These are phyloP conservation scores for Morpho helenor DNA, from an alignment of 2,888 invertebrate genomes.

Conservation along the genomic window DNA sequence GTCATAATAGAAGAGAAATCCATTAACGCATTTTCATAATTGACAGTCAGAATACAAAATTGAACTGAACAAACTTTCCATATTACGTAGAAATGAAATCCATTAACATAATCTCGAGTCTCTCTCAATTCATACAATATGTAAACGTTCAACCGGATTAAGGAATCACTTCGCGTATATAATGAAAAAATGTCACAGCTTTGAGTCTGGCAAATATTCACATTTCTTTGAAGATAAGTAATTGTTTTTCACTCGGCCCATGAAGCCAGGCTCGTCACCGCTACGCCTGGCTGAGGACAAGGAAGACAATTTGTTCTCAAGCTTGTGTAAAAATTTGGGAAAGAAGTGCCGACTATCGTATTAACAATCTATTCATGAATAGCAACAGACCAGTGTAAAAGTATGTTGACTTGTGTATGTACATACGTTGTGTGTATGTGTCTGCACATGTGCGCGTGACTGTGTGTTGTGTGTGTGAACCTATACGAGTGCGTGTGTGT, in stretches of 20 bases:
- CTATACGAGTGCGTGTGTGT: no score
- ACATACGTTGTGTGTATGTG: no score
- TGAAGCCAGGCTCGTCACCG: constrained; percentile 2
- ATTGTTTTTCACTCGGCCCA: constrained; percentile 6
- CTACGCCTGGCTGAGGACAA: constrained; percentile 24
- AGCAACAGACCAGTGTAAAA: neutral
- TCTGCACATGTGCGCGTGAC: no score
- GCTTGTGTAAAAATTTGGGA: neutral
- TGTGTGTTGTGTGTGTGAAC: no score
- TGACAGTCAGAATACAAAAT: no score
- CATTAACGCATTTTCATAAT: no score
- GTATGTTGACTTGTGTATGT: no score
- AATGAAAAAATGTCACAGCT: constrained; percentile 7
- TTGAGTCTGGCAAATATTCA: constrained; percentile 17
- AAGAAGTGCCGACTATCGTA: no score
- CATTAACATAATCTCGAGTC: constrained; percentile 14
- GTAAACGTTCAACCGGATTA: constrained; percentile 9
- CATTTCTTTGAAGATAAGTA: constrained; percentile 4
- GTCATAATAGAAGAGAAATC: no score
- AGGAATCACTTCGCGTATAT: constrained; percentile 17
- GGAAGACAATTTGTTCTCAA: constrained; percentile 26
- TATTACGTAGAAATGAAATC: constrained; percentile 4
- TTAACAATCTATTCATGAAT: neutral
- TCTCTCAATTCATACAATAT: constrained; percentile 16
- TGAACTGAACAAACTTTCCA: no score